Evolutionary conservation across 2,888 invertebrate species (phyloP).

Genomic region (Autographa gamma): DNA sequence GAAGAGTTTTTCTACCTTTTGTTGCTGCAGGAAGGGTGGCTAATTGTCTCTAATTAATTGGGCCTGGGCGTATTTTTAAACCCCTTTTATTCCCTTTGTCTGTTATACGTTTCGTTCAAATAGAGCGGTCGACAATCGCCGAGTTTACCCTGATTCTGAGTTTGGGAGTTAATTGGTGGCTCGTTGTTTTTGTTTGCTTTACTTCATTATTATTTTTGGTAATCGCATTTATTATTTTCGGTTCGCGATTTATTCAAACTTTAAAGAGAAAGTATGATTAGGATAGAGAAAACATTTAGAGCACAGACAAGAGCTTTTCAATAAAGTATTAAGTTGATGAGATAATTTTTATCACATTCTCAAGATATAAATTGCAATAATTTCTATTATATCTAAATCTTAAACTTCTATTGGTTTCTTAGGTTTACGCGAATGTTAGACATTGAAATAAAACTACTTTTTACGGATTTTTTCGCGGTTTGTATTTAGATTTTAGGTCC

Average conservation of each 20-base stretch:
- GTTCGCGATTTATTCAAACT: slow-evolving; percentile 13
- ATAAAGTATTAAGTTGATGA: not conserved
- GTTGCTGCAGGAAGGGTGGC: slow-evolving; percentile 83
- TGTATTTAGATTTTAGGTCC: too few relatives aligned
- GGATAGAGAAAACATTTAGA: slow-evolving; percentile 15
- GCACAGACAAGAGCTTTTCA: not conserved
- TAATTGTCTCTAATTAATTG: slow-evolving; percentile 88
- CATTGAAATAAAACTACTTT: too few relatives aligned
- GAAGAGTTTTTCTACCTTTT: slow-evolving; percentile 87
- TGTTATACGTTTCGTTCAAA: slow-evolving; percentile 67
- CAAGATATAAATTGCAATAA: not conserved
- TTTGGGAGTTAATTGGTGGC: slow-evolving; percentile 74
- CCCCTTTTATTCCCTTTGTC: slow-evolving; percentile 80
- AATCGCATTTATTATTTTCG: slow-evolving; percentile 22
- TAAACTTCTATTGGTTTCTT: too few relatives aligned
- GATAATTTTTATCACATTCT: not conserved
- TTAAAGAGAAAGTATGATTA: too few relatives aligned
- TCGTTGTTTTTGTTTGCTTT: slow-evolving; percentile 66
- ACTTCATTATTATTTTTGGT: slow-evolving; percentile 46
- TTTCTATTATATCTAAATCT: not conserved
- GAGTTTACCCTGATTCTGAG: slow-evolving; percentile 70
- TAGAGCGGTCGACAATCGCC: slow-evolving; percentile 67
- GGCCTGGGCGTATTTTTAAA: slow-evolving; percentile 82
- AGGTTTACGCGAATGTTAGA: too few relatives aligned
- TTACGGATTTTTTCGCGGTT: too few relatives aligned